Percentiles rank a stretch among this genome's conserved stretches.
These are phyloP conservation scores for Schrankia costaestrigalis DNA, from an alignment of 2,888 invertebrate genomes.

Conservation along the genomic window DNA sequence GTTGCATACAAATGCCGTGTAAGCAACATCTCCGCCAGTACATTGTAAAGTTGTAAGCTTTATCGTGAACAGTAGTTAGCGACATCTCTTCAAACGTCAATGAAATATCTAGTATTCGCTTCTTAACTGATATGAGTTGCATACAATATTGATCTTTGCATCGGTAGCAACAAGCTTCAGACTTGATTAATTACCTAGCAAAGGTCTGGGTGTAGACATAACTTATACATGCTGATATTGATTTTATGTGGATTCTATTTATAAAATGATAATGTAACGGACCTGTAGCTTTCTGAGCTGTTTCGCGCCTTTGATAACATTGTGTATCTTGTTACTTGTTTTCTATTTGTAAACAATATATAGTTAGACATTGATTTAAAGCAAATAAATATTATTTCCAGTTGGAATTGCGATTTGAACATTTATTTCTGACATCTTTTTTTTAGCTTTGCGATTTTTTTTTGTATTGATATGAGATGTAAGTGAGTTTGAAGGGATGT, in stretches of 20 bases:
- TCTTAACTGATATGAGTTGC: conserved; percentile 9
- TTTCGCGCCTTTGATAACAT: conserved; percentile 7
- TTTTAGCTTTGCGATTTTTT: too few species aligned
- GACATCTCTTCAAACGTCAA: conserved; percentile 33
- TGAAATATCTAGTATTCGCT: conserved; percentile 22
- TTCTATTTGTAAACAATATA: too few species aligned
- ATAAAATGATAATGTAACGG: conserved; percentile 13
- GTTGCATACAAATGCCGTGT: conserved; percentile 8
- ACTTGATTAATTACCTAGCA: conserved; percentile 8
- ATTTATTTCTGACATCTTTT: too few species aligned
- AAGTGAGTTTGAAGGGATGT: too few species aligned
- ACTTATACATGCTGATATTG: conserved; percentile 26
- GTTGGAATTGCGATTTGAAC: too few species aligned
- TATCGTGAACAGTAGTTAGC: conserved; percentile 22
- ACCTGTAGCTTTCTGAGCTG: conserved; percentile 9
- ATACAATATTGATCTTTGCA: conserved; percentile 16
- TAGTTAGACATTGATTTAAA: too few species aligned
- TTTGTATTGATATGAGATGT: too few species aligned
- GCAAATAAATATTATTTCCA: too few species aligned
- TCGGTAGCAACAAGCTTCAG: conserved; percentile 11
- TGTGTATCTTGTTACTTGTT: neutral
- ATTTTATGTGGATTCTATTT: conserved; percentile 31
- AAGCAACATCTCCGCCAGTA: neutral
- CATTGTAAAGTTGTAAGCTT: conserved; percentile 18
- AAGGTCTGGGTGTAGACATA: conserved; percentile 23